Conservation (phyloP, 30 jellyfish, hydroid and myxozoan species). For the Aurelia sp. region DNA sequence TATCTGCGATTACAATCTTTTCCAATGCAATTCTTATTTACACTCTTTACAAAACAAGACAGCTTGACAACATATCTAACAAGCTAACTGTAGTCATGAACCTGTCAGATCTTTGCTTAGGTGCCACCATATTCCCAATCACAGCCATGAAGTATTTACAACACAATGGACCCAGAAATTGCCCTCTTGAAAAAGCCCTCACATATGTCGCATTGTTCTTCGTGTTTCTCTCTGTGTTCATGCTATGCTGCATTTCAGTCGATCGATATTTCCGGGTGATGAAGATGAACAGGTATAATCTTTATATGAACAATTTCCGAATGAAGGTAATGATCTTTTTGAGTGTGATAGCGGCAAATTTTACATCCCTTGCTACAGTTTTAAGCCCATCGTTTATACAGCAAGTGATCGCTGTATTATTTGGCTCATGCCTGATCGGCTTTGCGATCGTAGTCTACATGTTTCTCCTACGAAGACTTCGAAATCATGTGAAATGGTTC, state of each 20-base stretch:
- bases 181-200: conserved; percentile 9
- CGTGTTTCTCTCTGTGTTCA: conserved; percentile 52
- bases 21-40: conserved; percentile 39
- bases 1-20: conserved; percentile 13
- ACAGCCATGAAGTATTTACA: not conserved
- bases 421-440: too few relatives aligned
- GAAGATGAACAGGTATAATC: conserved; percentile 39
- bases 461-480: too few relatives aligned
- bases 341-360: conserved; percentile 17
- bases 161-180: conserved; percentile 9
- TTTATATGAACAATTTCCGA: conserved; percentile 44
- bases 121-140: conserved; percentile 31
- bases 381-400: not conserved
- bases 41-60: conserved; percentile 48
- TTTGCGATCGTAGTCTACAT: too few relatives aligned
- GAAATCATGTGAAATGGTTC: too few relatives aligned
- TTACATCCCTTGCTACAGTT: not conserved
- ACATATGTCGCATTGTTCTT: conserved; percentile 25
- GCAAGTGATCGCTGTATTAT: not conserved
- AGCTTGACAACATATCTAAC: conserved; percentile 42
- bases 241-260: conserved; percentile 34
- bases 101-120: conserved; percentile 54
- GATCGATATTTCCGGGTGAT: conserved; percentile 60
- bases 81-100: conserved; percentile 39
- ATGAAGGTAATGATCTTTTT: conserved; percentile 32